phyloP scores from a whole-genome alignment of 2,113 vertebrate genomes.

The Pterocles burchelli region DNA sequence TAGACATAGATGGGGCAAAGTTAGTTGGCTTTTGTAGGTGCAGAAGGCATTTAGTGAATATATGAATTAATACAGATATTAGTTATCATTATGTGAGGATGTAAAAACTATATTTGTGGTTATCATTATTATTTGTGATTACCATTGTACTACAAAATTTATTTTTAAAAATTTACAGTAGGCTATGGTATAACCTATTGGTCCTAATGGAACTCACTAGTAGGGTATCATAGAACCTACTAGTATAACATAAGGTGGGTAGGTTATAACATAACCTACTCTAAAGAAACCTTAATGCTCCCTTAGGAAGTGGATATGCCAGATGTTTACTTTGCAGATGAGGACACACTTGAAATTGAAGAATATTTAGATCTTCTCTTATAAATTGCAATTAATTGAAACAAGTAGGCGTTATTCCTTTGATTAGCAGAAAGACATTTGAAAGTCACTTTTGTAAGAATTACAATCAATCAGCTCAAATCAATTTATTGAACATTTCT shows the following conservation, averaged over 20 bases:
- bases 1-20: background rate
- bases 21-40: background rate
- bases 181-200: background rate
- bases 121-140: background rate
- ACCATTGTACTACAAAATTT: background rate
- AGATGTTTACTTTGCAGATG: conserved; percentile 10
- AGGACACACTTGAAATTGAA: background rate
- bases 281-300: background rate
- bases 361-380: background rate
- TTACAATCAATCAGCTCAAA: background rate
- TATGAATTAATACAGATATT: background rate
- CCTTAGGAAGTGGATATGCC: background rate
- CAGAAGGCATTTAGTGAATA: background rate
- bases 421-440: background rate
- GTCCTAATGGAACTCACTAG: background rate
- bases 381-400: background rate
- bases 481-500: background rate
- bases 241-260: background rate
- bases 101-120: background rate
- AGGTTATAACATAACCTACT: background rate
- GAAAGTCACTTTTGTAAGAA: background rate
- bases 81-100: background rate
- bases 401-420: background rate
- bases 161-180: background rate
- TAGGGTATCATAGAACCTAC: background rate